Evolutionary conservation across 30 jellyfish, hydroid and myxozoan genomes (phyloP), one percentile per base, ranked within the genome.

Genomic region (Hydractinia echinata): DNA sequence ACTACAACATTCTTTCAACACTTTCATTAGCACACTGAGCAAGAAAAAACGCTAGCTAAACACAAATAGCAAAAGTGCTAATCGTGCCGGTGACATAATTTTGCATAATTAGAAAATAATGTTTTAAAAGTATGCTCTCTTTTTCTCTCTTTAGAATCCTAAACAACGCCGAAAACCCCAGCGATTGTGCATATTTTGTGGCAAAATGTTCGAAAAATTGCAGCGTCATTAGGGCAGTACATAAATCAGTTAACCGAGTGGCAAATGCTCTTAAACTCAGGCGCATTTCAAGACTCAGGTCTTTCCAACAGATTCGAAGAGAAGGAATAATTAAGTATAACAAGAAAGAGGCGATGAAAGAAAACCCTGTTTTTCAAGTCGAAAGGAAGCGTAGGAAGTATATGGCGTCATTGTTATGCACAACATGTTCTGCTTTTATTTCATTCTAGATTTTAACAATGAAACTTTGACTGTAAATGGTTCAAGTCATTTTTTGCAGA

Each of bases 391-490:
- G 73, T 39, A 62, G 73, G 30, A 62, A 62, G 73, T 62, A 62
- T 50, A 39, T 62, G 16, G 73, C 16, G 16, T 62, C 30, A 50
- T 62, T 50, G 30, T 10, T 62, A 62, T 62, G 73, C 30, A 62
- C 73, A 62, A 50, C 73, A 62, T 62, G 73, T 62, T 62, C 73
- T 15, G 73, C 73, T 15, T n/a, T n/a, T n/a, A n/a, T n/a, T n/a
- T n/a, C n/a, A n/a, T n/a, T n/a, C n/a, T n/a, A n/a, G n/a, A n/a
- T 62, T 62, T 62, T n/a, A n/a, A n/a, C n/a, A n/a, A n/a, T n/a
- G n/a, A n/a, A n/a, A n/a, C n/a, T n/a, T n/a, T n/a, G n/a, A n/a
- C n/a, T n/a, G n/a, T n/a, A n/a, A n/a, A n/a, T n/a, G n/a, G n/a
- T n/a, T n/a, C n/a, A n/a, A n/a, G n/a, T n/a, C n/a, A n/a, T n/a